Conservation (phyloP, 2,888 invertebrate species). For the Ophioninae sp. region DNA sequence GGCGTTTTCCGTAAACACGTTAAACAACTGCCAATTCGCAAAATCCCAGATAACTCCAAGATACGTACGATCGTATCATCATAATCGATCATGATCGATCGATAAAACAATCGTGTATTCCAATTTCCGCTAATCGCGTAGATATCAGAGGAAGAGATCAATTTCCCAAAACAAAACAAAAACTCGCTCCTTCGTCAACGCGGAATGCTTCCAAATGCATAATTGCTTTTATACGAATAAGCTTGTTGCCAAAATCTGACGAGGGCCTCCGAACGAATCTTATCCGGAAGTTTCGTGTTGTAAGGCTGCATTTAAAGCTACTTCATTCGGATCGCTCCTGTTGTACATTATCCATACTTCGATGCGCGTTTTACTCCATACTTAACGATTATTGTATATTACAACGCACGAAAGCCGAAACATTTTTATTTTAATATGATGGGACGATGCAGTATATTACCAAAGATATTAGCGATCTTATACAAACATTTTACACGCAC, state of each 20-base stretch:
- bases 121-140: constrained; percentile 31
- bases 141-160: not conserved
- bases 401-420: constrained; percentile 17
- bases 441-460: constrained; percentile 62
- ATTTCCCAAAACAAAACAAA: not conserved
- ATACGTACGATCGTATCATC: not conserved
- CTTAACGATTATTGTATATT: constrained; percentile 10
- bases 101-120: not conserved
- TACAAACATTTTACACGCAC: constrained; percentile 52
- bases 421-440: constrained; percentile 28
- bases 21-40: constrained; percentile 34
- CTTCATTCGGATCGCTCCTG: constrained; percentile 56
- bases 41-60: not conserved
- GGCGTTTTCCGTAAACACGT: constrained; percentile 1
- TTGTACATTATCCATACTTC: constrained; percentile 62
- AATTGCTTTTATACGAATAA: constrained; percentile 7
- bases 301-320: not conserved
- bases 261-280: constrained; percentile 5
- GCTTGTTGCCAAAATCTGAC: constrained; percentile 22
- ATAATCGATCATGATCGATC: constrained; percentile 25
- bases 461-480: constrained; percentile 64
- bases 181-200: not conserved
- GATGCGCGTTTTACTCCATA: constrained; percentile 21
- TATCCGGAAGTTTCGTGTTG: not conserved
- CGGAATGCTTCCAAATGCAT: constrained; percentile 29